Conservation (phyloP, 2,797 vertebrate genomes). For the Odontamblyopus rebecca region DNA sequence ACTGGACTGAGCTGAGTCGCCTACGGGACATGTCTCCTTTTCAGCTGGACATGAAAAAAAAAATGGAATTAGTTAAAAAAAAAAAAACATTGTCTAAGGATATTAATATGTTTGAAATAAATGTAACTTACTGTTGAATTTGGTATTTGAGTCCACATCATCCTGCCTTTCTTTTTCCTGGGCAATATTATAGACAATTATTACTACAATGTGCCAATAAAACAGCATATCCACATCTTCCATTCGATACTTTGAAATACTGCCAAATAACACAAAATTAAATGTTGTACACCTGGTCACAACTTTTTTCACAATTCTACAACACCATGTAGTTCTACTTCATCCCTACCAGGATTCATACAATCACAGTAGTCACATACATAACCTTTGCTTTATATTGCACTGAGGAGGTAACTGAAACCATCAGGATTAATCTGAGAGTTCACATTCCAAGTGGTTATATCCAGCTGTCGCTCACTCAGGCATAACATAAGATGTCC, state of each 20-base stretch:
- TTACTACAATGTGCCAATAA: background rate
- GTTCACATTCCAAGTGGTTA: background rate
- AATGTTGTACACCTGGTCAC: background rate
- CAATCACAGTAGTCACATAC: too few relatives aligned
- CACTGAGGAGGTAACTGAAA: background rate
- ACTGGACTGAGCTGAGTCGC: constrained; percentile 26
- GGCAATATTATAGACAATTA: constrained; percentile 13
- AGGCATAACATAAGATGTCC: too few relatives aligned
- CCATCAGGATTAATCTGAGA: background rate
- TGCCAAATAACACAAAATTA: background rate
- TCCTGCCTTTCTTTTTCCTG: constrained; percentile 9
- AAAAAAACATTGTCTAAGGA: background rate
- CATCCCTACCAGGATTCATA: too few relatives aligned
- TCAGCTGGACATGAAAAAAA: constrained; percentile 27
- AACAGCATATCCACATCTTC: background rate
- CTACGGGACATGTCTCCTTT: constrained; percentile 12
- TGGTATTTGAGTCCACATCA: background rate
- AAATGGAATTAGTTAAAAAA: background rate
- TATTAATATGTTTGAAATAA: background rate
- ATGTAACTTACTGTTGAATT: constrained; percentile 28
- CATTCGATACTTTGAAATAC: background rate
- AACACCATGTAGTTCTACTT: background rate
- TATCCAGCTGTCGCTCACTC: background rate
- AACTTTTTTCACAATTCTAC: background rate
- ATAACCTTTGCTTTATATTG: background rate